Evolutionary conservation across 2,888 invertebrate genomes (phyloP), one percentile per base, ranked within the genome.

Genomic region (Heliconius aoede): DNA sequence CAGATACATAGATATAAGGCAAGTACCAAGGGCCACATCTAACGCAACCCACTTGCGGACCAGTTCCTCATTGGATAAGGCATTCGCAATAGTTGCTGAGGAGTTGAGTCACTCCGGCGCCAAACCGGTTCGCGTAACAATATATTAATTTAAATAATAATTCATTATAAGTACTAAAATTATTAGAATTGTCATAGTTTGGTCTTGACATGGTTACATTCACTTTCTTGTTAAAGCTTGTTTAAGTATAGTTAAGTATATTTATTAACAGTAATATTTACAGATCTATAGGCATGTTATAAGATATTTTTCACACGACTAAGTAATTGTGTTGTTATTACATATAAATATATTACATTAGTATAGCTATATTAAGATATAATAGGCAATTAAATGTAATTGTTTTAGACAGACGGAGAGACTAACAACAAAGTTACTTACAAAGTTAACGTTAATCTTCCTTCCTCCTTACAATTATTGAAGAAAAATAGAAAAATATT

Each of bases 11-110:
- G 40, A 67, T 46, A 71, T 15, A 51, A 51, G 15, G 40, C 40
- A 7, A 36, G 36, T 21, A 64, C 61, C 72, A 72, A 72, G 72
- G 72, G 65, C 64, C 64, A 71, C 28, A 71, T 65, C 71, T 72
- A 74, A 62, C 69, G 71, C 72, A 76, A 72, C 76, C 76, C 40
- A 76, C 64, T 72, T 76, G 73, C 73, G 30, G 62, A 55, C 69
- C 62, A 76, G 76, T 78, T 78, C 73, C 78, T 76, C 78, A 76
- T 81, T 80, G 78, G 77, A 79, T 72, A 76, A 74, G 78, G 67
- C 76, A 76, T 80, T 81, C 76, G 78, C 79, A 78, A 81, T 73
- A 73, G 77, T 68, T 71, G 36, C 74, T 73, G 78, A 80, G 77
- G 77, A 74, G 80, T 76, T 76, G 78, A 76, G 80, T 80, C 73